phyloP scores from a whole-genome alignment of 2,113 vertebrate species.

The Osmerus mordax region DNA sequence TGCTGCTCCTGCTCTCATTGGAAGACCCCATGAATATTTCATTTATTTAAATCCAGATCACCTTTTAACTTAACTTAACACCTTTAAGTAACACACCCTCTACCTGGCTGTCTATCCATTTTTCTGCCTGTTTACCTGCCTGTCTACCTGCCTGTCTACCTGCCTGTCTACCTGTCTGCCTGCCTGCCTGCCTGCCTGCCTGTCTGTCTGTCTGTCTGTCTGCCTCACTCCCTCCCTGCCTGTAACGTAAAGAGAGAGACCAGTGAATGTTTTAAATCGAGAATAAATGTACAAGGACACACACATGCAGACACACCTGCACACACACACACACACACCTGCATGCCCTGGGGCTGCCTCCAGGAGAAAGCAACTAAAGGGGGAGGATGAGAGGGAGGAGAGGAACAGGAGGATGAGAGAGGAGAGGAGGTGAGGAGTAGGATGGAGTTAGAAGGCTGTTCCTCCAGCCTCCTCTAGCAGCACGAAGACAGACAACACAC shows the following conservation, averaged over 20 bases:
- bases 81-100: constrained; percentile 32
- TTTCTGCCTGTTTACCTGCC: neutral
- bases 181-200: too few species aligned
- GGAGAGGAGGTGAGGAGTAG: neutral
- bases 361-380: constrained; percentile 51
- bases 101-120: constrained; percentile 8
- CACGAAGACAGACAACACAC: neutral
- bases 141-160: neutral
- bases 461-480: neutral
- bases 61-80: constrained; percentile 39
- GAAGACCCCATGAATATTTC: constrained; percentile 60
- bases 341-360: constrained; percentile 55
- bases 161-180: neutral
- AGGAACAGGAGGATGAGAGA: neutral
- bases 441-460: too few species aligned
- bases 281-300: too few species aligned
- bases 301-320: neutral
- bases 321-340: constrained; percentile 40
- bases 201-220: too few species aligned
- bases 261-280: too few species aligned
- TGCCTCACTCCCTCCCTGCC: too few species aligned
- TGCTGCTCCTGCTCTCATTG: constrained; percentile 57
- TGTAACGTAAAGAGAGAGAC: too few species aligned
- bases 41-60: constrained; percentile 56
- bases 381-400: constrained; percentile 34